These are phyloP conservation scores for Natator depressus DNA, from an alignment of 2,113 vertebrate genomes.

Conservation along the genomic window DNA sequence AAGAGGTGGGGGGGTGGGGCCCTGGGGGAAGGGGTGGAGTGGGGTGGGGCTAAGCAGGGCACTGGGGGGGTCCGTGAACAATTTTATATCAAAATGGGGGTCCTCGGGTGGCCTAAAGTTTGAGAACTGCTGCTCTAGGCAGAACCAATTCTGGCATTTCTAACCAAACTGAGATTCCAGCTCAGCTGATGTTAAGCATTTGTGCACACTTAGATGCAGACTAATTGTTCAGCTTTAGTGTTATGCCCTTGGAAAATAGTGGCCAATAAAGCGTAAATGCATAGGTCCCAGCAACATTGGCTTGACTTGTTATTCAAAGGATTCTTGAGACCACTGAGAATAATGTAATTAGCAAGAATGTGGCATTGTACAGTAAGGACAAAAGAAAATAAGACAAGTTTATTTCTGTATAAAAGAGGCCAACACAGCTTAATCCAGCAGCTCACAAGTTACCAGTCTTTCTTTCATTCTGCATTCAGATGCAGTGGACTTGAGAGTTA, in stretches of 20 bases:
- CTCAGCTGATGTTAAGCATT: neutral
- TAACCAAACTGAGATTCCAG: slow-evolving; percentile 44
- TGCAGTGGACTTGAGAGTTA: slow-evolving; percentile 13
- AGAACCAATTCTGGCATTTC: neutral
- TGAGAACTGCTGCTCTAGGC: neutral
- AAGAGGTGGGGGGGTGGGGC: too few species aligned
- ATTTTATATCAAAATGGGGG: too few species aligned
- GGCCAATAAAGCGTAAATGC: slow-evolving; percentile 58
- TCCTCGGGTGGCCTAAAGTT: too few species aligned
- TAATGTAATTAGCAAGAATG: slow-evolving; percentile 62
- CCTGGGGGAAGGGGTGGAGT: too few species aligned
- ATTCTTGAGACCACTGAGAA: slow-evolving; percentile 58
- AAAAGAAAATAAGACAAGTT: slow-evolving; percentile 52
- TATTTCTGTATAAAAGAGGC: slow-evolving; percentile 62
- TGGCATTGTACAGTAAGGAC: slow-evolving; percentile 39
- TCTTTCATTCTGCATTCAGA: neutral
- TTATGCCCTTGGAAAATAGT: slow-evolving; percentile 11
- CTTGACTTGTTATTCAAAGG: slow-evolving; percentile 43
- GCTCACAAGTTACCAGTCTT: neutral
- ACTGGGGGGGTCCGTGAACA: too few species aligned
- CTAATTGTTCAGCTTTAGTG: slow-evolving; percentile 51
- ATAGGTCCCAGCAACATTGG: slow-evolving; percentile 22
- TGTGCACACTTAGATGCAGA: slow-evolving; percentile 3
- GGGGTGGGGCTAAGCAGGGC: too few species aligned
- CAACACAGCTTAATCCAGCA: slow-evolving; percentile 50